Evolutionary conservation across 1,140 invertebrate genomes (phyloP), one percentile per base, ranked within the genome.

Genomic region (Bemisia tabaci): DNA sequence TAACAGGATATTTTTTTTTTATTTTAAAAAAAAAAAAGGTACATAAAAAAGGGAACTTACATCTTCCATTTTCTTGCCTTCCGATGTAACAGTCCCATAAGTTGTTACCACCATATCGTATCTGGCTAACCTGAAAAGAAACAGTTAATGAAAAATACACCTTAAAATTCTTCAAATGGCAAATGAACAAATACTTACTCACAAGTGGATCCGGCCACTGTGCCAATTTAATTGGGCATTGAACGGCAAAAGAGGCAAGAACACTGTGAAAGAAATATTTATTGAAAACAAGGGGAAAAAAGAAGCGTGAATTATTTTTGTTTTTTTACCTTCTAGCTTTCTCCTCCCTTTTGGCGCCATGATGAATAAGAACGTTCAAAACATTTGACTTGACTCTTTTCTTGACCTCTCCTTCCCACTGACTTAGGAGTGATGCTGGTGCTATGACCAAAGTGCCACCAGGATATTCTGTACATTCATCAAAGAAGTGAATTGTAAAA

Each of bases 371-470:
- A 12, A 89, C 83, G 21, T 82, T 80, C 0, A 96, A 74, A 0
- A 81, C 71, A 67, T 85, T 80, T 22, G 79, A 75, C 61, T 79
- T 79, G 59, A 87, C 83, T 71, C 87, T 85, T 2, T 79, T 83
- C 1, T 79, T 72, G 23, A 95, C 85, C 79, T 97, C 95, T 22
- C 78, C 80, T 67, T 89, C 83, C 95, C 95, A 98, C 75, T 97
- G 95, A 63, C 82, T 80, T 39, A 92, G 74, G 62, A 92, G 80
- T 63, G 87, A 88, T 12, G 94, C 92, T 1, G 94, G 94, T 75
- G 92, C 94, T 2, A 97, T 83, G 0, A 97, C 85, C 22, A 98
- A 78, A 5, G 92, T 96, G 27, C 87, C 86, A 39, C 88, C 87
- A 26, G 74, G 72, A 58, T 76, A 74, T 62, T 73, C 67, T 68